Percentiles rank a stretch among this genome's conserved stretches.
Conservation (phyloP, 2,113 vertebrate genomes). For the Lasiurus cinereus region DNA sequence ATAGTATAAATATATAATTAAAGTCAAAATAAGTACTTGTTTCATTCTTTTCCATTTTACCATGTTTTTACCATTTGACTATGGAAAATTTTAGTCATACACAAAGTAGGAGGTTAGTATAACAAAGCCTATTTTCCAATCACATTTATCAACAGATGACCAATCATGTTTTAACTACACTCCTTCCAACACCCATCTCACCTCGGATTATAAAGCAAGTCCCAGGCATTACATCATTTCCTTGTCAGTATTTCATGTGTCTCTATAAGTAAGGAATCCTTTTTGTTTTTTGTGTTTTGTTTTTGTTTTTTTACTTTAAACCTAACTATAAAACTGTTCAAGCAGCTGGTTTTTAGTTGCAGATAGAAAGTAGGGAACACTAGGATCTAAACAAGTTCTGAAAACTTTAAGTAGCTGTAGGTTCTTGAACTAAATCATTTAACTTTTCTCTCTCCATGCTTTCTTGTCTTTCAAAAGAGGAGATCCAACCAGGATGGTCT, state of each 20-base stretch:
- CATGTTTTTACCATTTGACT: not conserved
- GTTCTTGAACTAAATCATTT: not conserved
- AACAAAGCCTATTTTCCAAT: not conserved
- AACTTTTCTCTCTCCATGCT: not conserved
- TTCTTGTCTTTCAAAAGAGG: conserved; percentile 20
- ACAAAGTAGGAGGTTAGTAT: not conserved
- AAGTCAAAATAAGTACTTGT: not conserved
- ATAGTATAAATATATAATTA: not conserved
- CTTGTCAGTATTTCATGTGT: not conserved
- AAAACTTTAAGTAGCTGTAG: not conserved
- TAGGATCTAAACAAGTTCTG: not conserved
- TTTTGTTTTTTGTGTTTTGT: not conserved
- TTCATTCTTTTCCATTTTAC: conserved; percentile 20
- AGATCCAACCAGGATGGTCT: not conserved
- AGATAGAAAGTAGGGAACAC: not conserved
- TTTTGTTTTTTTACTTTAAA: not conserved
- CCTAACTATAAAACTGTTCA: not conserved
- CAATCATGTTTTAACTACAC: not conserved
- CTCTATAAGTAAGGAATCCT: not conserved
- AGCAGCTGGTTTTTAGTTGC: not conserved
- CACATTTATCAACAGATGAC: not conserved
- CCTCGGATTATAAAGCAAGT: conserved; percentile 17
- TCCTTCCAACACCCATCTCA: no score
- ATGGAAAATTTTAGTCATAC: not conserved
- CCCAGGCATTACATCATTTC: not conserved